Conservation (phyloP, 2,113 vertebrate genomes). For the Panthera uncia region DNA sequence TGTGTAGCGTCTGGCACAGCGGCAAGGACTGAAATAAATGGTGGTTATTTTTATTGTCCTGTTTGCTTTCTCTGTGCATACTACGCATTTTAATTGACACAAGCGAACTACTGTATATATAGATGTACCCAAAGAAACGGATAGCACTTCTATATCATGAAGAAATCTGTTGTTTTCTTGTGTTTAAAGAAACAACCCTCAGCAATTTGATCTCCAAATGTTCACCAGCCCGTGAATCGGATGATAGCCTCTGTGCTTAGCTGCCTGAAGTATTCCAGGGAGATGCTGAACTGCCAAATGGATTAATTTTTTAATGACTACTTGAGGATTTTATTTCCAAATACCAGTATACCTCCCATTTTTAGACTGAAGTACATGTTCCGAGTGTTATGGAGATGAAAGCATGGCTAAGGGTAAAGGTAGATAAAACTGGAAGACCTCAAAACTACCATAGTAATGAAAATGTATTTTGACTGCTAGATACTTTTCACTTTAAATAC, state of each 20-base stretch:
- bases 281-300: constrained; percentile 47
- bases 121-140: background rate
- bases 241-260: background rate
- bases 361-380: constrained; percentile 55
- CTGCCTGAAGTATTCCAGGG: constrained; percentile 25
- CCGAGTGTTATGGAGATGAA: background rate
- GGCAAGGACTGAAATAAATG: background rate
- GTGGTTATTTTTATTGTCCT: background rate
- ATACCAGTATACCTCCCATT: constrained; percentile 29
- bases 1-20: background rate
- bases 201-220: background rate
- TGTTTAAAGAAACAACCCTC: constrained; percentile 24
- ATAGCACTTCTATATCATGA: background rate
- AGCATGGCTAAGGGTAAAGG: background rate
- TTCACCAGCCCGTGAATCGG: background rate
- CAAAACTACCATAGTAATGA: background rate
- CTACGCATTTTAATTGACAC: background rate
- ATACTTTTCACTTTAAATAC: background rate
- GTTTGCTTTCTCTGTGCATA: background rate
- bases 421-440: background rate
- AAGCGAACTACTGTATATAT: background rate
- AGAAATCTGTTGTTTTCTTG: constrained; percentile 38
- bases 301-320: constrained; percentile 60
- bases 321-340: constrained; percentile 59
- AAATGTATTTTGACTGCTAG: background rate